These are phyloP conservation scores for Epizoanthus scotinus DNA, from an alignment of 92 coral and sea anemone species.

Conservation along the genomic window DNA sequence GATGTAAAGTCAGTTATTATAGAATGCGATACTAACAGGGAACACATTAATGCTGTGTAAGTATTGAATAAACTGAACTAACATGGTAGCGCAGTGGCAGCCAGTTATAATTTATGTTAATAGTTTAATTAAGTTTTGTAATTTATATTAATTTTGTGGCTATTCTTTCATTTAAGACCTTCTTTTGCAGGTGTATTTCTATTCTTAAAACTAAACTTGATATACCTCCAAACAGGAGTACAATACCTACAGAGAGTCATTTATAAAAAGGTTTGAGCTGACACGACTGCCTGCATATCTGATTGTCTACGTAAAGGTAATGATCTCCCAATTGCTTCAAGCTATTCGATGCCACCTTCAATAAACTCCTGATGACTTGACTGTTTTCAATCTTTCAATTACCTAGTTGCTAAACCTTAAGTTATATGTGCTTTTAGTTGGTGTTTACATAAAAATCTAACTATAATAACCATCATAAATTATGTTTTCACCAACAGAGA, in stretches of 20 bases:
- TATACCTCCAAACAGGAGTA: slow-evolving; percentile 66
- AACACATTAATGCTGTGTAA: too few relatives aligned
- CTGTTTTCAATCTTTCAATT: too few relatives aligned
- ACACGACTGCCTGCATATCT: slow-evolving; percentile 87
- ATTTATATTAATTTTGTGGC: not conserved
- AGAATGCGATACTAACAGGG: too few relatives aligned
- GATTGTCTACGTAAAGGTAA: slow-evolving; percentile 87
- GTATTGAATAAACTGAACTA: too few relatives aligned
- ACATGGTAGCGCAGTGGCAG: not conserved
- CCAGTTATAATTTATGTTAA: not conserved
- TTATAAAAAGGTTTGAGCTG: slow-evolving; percentile 93
- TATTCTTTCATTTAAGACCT: too few relatives aligned
- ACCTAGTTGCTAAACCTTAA: not conserved
- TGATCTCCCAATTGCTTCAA: too few relatives aligned
- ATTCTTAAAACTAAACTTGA: not conserved
- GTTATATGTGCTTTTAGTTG: too few relatives aligned
- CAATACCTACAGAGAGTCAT: slow-evolving; percentile 95
- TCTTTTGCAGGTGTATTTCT: not conserved
- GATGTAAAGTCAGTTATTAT: too few relatives aligned
- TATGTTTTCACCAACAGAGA: slow-evolving; percentile 61
- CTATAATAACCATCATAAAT: not conserved
- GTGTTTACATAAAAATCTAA: not conserved
- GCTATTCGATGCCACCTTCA: too few relatives aligned
- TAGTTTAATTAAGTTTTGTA: not conserved
- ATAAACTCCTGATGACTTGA: too few relatives aligned